Base-by-base conservation (phyloP, 2,113 vertebrate genomes). In the Hepsetus odoe region DNA sequence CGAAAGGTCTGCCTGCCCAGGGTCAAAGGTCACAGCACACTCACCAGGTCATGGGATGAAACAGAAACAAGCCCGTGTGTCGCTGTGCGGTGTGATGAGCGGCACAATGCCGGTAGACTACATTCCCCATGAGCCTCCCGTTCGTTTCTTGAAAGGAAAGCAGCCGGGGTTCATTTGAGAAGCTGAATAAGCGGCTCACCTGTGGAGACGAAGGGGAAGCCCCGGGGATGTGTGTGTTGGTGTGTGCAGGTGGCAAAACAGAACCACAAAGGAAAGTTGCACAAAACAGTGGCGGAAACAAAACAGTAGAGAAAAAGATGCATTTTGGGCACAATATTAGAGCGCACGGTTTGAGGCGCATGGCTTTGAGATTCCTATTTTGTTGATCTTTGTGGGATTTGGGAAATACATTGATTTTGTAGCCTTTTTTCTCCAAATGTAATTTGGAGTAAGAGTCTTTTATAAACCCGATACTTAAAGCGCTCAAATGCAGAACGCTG, bases 121-220 rank as follows among this genome's bases (percentile, higher is more conserved):
- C 62, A 77, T 18, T 35, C 58, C 75, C 65, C 65, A 58, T 38
- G 65, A 77, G 75, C 30, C 62, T 76, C 32, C 8, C 7, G 73
- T n/a, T 12, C 7, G 73, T n/a, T 35, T 46, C 40, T 58, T 58
- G 51, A 68, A 49, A 77, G 74, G 32, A 62, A 35, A 33, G 64
- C 64, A 77, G 74, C 74, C 68, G 74, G 74, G 74, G 22, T 28
- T 77, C 74, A 32, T 68, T 56, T 12, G 49, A 77, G 24, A 53
- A 77, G 44, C 64, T 24, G 38, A 65, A 77, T 67, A 77, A 68
- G 58, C 5, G 42, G 44, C 62, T 59, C 65, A 77, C 66, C 55
- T 69, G 76, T 61, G 40, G 66, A 59, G 66, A 20, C 32, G 16
- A 49, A 22, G 12, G 51, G 51, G 51, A 24, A 55, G 8, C 74